Evolutionary conservation across 2,797 vertebrate species (phyloP), one percentile per base, ranked within the genome.

Genomic region (Chloroceryle amazona): DNA sequence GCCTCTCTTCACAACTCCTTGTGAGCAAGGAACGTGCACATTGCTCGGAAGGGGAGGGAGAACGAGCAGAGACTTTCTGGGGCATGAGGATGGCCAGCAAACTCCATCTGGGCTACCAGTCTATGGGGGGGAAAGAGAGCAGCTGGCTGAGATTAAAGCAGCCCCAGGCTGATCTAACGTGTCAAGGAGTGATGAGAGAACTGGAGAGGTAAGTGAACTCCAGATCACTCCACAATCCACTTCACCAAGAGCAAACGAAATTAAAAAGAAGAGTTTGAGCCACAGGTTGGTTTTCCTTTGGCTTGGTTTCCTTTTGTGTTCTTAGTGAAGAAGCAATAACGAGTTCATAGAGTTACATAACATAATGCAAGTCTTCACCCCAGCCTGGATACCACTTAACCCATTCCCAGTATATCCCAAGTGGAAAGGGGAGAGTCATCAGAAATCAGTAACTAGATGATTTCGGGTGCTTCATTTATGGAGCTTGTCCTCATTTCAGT

Each of bases 91-190:
- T n/a, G 63, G 89, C 74, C 96, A 80, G 63, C 72, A 78, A 74
- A 78, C 52, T 81, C 89, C 89, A 91, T 70, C 91, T 93, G 81
- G 7, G 58, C 81, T 74, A 63, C 57, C 61, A 20, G 52, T 21
- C 71, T 37, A 46, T 0, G 0, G 35, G n/a, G 52, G 79, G 52
- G 63, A 29, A 75, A 63, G 79, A 51, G 0, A 88, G 81, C 91
- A 95, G 76, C 94, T 93, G 82, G 62, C 41, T 42, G 87, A 93
- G 80, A 95, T 57, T 41, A 75, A 82, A 81, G 68, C 92, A 95
- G 87, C 81, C 84, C 62, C 54, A 31, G 72, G 89, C 81, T 90
- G 86, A 89, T 67, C 31, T 82, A 89, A 76, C 7, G 41, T 85
- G 75, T 73, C 58, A 51, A 23, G 35, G 75, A 81, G 72, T 42